A percentile compares a stretch with the other conserved stretches of the same genome.
These are phyloP conservation scores for Gymnocypris eckloni DNA, from an alignment of 2,797 vertebrate species.

Conservation along the genomic window DNA sequence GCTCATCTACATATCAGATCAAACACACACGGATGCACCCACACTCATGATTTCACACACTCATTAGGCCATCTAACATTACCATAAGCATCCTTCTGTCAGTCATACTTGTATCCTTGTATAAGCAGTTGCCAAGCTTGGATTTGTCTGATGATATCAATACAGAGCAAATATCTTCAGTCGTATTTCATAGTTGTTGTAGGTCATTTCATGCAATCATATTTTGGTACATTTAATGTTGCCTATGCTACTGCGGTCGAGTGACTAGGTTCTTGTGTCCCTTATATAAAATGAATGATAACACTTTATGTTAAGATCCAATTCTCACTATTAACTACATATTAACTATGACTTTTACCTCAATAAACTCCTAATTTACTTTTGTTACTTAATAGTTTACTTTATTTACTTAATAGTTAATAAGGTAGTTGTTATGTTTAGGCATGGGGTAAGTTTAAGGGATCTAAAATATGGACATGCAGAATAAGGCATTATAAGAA, in stretches of 20 bases:
- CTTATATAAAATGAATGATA: not conserved
- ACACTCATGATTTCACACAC: not conserved
- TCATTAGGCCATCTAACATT: conserved; percentile 11
- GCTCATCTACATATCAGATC: conserved; percentile 32
- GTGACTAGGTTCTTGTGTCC: not conserved
- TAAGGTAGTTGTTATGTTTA: not conserved
- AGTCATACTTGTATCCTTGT: not conserved
- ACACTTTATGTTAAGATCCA: not conserved
- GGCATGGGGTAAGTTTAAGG: not conserved
- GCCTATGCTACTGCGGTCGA: not conserved
- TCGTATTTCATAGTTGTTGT: not conserved
- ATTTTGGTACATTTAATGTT: not conserved
- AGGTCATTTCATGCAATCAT: not conserved
- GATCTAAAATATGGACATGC: not conserved
- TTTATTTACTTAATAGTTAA: not conserved
- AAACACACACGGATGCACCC: not conserved
- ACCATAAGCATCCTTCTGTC: conserved; percentile 5
- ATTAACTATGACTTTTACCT: not conserved
- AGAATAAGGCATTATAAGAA: not conserved
- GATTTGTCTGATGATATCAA: not conserved
- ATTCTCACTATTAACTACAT: not conserved
- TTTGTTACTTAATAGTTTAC: not conserved
- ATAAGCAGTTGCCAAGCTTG: not conserved
- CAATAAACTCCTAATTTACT: not conserved
- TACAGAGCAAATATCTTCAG: not conserved